A percentile compares a stretch with the other conserved stretches of the same genome.
These are phyloP conservation scores for Alectoris magna DNA, from an alignment of 2,797 vertebrate genomes.

Conservation along the genomic window DNA sequence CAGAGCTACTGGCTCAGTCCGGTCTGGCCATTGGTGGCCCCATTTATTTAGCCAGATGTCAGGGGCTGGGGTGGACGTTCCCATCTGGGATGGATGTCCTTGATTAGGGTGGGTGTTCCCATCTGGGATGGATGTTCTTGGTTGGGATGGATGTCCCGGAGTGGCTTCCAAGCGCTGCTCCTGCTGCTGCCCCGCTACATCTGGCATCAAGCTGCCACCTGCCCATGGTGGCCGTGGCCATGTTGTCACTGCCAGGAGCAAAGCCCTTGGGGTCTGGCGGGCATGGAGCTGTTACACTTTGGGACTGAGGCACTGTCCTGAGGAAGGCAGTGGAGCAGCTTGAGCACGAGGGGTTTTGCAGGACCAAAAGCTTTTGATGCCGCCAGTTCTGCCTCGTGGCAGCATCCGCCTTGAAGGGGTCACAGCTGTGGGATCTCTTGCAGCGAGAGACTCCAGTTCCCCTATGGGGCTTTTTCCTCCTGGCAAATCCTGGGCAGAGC, in stretches of 20 bases:
- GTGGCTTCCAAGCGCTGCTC: not conserved
- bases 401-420: accelerated
- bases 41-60: not conserved
- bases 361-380: accelerated
- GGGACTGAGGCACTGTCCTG: not conserved
- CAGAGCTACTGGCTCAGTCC: accelerated
- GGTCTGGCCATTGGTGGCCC: not conserved
- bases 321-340: not conserved
- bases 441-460: accelerated
- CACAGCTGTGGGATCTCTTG: not conserved
- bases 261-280: not conserved
- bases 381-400: not conserved
- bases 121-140: not conserved
- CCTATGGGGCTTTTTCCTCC: not conserved
- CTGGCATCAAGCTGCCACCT: not conserved
- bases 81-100: accelerated
- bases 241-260: accelerated
- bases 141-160: not conserved
- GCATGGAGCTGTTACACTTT: not conserved
- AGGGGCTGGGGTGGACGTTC: not conserved
- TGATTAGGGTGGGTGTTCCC: no score
- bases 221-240: not conserved
- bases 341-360: not conserved
- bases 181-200: not conserved
- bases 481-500: not conserved